phyloP scores from a whole-genome alignment of 2,797 vertebrate genomes.

The Crenuchus spilurus region DNA sequence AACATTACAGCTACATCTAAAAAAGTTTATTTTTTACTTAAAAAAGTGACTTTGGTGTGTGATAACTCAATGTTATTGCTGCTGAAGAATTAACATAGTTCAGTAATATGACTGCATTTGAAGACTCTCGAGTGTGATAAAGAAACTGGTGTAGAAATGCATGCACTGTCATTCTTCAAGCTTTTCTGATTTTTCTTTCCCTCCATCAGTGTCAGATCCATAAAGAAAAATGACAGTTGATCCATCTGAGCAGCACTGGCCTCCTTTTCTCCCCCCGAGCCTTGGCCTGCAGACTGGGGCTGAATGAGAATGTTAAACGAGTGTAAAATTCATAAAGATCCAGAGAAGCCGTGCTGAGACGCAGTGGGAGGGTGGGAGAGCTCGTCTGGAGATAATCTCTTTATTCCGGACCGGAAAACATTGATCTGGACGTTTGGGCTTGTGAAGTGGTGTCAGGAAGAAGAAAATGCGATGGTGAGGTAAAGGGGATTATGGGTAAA shows the following conservation, averaged over 20 bases:
- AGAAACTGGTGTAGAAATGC: neutral
- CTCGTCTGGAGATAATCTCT: conserved; percentile 70
- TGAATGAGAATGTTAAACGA: conserved; percentile 56
- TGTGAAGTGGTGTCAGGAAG: conserved; percentile 31
- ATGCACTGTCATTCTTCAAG: conserved; percentile 45
- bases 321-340: conserved; percentile 65
- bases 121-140: too few relatives aligned
- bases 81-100: too few relatives aligned
- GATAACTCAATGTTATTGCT: too few relatives aligned
- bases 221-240: conserved; percentile 54
- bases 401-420: conserved; percentile 75
- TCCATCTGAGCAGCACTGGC: conserved; percentile 53
- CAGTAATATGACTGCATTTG: too few relatives aligned
- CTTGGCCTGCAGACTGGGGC: conserved; percentile 50
- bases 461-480: conserved; percentile 42
- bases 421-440: conserved; percentile 65
- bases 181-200: conserved; percentile 18
- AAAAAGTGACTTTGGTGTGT: too few relatives aligned
- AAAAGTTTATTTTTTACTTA: too few relatives aligned
- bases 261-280: conserved; percentile 55
- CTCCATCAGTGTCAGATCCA: conserved; percentile 8
- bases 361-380: conserved; percentile 55
- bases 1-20: too few relatives aligned
- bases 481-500: conserved; percentile 3
- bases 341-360: conserved; percentile 67